phyloP scores from a whole-genome alignment of 1,140 invertebrate species.

The Drosophila miranda region DNA sequence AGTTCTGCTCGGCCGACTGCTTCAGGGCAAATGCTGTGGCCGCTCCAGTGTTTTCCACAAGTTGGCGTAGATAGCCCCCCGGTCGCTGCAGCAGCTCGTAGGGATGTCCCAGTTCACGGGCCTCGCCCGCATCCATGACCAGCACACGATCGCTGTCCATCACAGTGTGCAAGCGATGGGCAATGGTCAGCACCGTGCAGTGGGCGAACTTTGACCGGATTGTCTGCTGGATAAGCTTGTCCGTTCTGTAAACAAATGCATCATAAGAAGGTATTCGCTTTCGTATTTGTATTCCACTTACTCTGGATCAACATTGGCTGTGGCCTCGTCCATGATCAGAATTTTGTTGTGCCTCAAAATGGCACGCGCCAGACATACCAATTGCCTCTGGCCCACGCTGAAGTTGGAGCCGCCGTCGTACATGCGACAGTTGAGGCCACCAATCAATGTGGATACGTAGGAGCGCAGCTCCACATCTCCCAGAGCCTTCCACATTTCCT shows the following conservation, averaged over 20 bases:
- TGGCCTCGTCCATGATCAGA: constrained; percentile 90
- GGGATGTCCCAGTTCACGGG: constrained; percentile 88
- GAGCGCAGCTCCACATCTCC: constrained; percentile 91
- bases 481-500: constrained; percentile 91
- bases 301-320: constrained; percentile 88
- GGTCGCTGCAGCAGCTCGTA: constrained; percentile 85
- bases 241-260: constrained; percentile 83
- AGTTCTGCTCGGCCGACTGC: constrained; percentile 76
- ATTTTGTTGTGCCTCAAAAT: constrained; percentile 89
- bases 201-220: constrained; percentile 87
- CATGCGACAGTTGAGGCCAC: constrained; percentile 86
- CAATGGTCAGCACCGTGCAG: constrained; percentile 92
- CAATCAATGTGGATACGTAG: constrained; percentile 83
- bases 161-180: constrained; percentile 91
- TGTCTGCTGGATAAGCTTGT: constrained; percentile 87
- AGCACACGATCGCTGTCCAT: constrained; percentile 90
- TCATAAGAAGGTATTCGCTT: constrained; percentile 2
- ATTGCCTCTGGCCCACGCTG: constrained; percentile 90
- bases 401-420: constrained; percentile 88
- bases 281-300: constrained; percentile 76
- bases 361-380: constrained; percentile 90
- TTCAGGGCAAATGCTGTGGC: constrained; percentile 79
- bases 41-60: constrained; percentile 84
- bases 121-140: constrained; percentile 87
- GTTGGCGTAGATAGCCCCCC: constrained; percentile 83